Evolutionary conservation across 2,888 invertebrate genomes (phyloP).

Genomic region (Zele albiditarsus): DNA sequence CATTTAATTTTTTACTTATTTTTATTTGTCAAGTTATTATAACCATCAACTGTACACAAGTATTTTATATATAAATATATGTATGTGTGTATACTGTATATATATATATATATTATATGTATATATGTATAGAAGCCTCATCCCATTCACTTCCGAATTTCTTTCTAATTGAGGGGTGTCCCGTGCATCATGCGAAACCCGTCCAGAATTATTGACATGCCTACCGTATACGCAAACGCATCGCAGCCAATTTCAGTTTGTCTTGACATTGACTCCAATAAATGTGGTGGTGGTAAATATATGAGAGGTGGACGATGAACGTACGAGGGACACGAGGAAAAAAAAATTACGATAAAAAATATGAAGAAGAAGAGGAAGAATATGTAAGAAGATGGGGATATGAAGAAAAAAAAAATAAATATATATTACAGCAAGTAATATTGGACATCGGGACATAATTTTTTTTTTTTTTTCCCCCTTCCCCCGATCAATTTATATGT

Average conservation of each 20-base stretch:
- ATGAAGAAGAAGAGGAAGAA: background rate
- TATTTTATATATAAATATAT: background rate
- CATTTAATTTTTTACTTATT: slow-evolving; percentile 34
- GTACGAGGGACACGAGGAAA: background rate
- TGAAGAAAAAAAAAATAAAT: background rate
- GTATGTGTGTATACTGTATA: slow-evolving; percentile 10
- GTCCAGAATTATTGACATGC: slow-evolving; percentile 52
- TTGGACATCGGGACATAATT: background rate
- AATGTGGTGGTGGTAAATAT: background rate
- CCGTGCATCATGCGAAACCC: slow-evolving; percentile 39
- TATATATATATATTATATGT: slow-evolving; percentile 1
- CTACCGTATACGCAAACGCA: slow-evolving; percentile 46
- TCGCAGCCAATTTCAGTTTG: slow-evolving; percentile 36
- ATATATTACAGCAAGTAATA: background rate
- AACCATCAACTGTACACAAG: slow-evolving; percentile 1
- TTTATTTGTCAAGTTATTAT: slow-evolving; percentile 31
- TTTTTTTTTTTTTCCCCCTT: background rate
- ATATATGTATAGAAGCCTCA: slow-evolving; percentile 27
- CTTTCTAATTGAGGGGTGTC: slow-evolving; percentile 59
- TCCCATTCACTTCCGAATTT: slow-evolving; percentile 60
- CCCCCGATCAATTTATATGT: background rate
- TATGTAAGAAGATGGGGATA: background rate
- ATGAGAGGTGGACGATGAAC: background rate
- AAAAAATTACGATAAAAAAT: background rate
- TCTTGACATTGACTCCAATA: slow-evolving; percentile 16